A percentile compares a stretch with the other conserved stretches of the same genome.
Conservation (phyloP, 2,113 vertebrate genomes). For the Odocoileus virginianus region DNA sequence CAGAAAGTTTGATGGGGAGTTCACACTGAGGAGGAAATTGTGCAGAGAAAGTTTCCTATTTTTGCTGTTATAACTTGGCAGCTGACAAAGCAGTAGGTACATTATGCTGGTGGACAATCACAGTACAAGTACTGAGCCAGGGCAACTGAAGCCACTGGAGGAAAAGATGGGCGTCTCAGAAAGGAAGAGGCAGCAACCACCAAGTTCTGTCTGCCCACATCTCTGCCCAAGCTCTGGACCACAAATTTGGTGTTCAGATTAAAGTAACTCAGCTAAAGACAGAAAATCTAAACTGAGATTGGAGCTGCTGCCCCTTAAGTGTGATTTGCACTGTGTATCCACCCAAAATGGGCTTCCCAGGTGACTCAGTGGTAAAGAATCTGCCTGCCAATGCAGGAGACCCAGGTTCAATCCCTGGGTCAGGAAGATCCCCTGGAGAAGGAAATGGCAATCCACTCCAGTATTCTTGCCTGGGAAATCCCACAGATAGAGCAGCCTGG, state of each 20-base stretch:
- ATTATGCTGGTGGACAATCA: neutral
- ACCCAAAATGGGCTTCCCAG: neutral
- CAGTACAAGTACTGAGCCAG: neutral
- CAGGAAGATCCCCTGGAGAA: neutral
- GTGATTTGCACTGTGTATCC: neutral
- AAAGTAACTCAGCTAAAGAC: neutral
- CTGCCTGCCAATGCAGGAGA: neutral
- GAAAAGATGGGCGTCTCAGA: neutral
- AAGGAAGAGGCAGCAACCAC: neutral
- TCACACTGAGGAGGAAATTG: neutral
- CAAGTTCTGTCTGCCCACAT: neutral
- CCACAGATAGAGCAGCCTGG: neutral
- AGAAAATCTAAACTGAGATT: neutral
- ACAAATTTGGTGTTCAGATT: neutral
- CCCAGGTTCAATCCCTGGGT: neutral
- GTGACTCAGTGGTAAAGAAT: neutral
- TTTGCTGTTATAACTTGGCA: neutral
- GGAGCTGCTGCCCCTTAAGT: neutral
- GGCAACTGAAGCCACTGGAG: neutral
- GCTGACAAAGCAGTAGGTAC: neutral
- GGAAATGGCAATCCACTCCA: neutral
- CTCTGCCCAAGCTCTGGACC: neutral
- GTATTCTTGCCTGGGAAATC: neutral
- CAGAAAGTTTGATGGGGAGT: neutral
- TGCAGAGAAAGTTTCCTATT: neutral